phyloP scores from a whole-genome alignment of 1,140 invertebrate genomes.

The Diorhabda carinulata region DNA sequence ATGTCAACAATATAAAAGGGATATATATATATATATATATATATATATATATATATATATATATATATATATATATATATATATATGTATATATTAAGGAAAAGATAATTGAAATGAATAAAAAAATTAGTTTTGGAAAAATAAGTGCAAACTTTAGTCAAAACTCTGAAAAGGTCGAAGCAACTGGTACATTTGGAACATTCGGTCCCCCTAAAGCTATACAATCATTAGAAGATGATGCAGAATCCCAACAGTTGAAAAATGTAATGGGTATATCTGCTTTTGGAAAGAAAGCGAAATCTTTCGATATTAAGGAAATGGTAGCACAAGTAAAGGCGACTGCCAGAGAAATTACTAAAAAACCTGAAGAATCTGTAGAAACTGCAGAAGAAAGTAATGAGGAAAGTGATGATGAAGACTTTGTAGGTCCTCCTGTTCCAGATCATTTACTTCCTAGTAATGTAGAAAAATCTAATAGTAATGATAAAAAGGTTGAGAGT shows the following conservation, averaged over 20 bases:
- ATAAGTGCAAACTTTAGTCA: constrained; percentile 52
- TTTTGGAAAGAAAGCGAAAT: constrained; percentile 75
- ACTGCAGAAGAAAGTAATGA: constrained; percentile 37
- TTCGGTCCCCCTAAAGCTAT: constrained; percentile 48
- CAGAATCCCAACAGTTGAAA: constrained; percentile 62
- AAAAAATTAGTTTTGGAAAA: constrained; percentile 58
- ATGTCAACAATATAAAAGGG: no score
- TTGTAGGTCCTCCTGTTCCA: constrained; percentile 60
- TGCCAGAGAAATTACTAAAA: constrained; percentile 43
- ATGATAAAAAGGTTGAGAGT: constrained; percentile 18
- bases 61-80: not conserved
- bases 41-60: no score
- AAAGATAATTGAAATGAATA: constrained; percentile 31
- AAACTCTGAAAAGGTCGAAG: constrained; percentile 30
- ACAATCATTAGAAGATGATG: constrained; percentile 65
- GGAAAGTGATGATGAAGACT: constrained; percentile 51
- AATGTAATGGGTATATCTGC: constrained; percentile 70
- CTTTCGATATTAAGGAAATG: constrained; percentile 64
- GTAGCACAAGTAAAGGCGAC: constrained; percentile 52
- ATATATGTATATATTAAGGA: not conserved
- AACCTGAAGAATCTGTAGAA: constrained; percentile 25
- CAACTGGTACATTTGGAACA: constrained; percentile 32
- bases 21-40: no score
- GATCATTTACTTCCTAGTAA: constrained; percentile 18
- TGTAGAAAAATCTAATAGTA: constrained; percentile 13